Percentiles rank a stretch among this genome's conserved stretches.
Conservation (phyloP, 2,113 vertebrate genomes). For the Catharus bicknelli region DNA sequence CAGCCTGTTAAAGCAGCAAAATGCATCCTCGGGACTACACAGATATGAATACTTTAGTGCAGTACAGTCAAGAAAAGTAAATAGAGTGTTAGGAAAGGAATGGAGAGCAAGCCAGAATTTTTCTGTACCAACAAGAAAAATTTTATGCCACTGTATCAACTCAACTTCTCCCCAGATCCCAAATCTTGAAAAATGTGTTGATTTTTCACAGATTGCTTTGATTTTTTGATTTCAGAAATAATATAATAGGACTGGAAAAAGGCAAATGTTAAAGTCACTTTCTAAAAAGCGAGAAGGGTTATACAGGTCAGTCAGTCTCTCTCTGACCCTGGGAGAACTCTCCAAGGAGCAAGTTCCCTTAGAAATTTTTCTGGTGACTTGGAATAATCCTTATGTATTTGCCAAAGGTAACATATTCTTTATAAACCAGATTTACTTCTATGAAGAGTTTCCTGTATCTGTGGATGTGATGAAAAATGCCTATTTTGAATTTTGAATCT, state of each 20-base stretch:
- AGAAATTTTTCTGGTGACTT: neutral
- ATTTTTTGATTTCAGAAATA: neutral
- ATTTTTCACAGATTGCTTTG: neutral
- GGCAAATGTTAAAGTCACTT: neutral
- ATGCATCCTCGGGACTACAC: neutral
- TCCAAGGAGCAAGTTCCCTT: neutral
- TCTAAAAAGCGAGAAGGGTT: neutral
- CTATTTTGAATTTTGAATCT: neutral
- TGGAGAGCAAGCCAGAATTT: neutral
- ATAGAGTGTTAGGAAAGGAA: neutral
- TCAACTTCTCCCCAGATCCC: neutral
- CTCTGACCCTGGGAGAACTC: accelerated
- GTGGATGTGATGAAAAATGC: neutral
- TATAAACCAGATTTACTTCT: neutral
- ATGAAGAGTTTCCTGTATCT: neutral
- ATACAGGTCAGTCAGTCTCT: neutral
- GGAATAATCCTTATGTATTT: neutral
- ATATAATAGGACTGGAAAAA: neutral
- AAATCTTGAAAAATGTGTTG: neutral
- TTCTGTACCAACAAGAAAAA: neutral
- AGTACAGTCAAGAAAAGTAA: neutral
- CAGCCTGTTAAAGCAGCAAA: neutral
- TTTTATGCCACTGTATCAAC: neutral
- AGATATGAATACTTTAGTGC: neutral
- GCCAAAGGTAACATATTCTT: neutral